A percentile compares a stretch with the other conserved stretches of the same genome.
Evolutionary conservation across 2,888 invertebrate genomes (phyloP).

Genomic region (Dioctria rufipes): DNA sequence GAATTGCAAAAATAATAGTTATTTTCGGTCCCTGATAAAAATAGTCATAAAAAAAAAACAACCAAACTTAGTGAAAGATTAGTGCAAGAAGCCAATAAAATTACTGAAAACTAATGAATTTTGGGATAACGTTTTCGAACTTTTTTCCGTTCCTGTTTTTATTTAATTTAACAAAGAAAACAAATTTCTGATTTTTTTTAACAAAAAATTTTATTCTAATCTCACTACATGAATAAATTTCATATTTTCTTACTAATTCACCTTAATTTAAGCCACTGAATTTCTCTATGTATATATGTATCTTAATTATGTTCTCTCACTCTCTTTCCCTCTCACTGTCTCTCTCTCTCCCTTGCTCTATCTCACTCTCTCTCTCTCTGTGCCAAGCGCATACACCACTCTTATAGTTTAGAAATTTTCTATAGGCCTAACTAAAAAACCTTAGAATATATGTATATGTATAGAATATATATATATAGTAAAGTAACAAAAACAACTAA

Average conservation of each 20-base stretch:
- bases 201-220: conserved; percentile 49
- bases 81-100: no score
- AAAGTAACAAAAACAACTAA: conserved; percentile 15
- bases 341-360: no score
- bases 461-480: neutral
- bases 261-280: conserved; percentile 50
- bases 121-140: no score
- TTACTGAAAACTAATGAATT: no score
- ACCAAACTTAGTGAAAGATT: no score
- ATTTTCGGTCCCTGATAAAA: no score
- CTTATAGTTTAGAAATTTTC: conserved; percentile 31
- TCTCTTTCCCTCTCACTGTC: no score
- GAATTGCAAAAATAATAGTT: no score
- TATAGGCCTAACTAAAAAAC: conserved; percentile 36
- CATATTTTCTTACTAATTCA: conserved; percentile 41
- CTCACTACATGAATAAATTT: conserved; percentile 46
- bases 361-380: no score
- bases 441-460: neutral
- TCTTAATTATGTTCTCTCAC: no score
- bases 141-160: no score
- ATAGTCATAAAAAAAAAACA: no score
- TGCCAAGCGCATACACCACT: neutral
- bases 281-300: conserved; percentile 2
- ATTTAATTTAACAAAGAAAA: conserved; percentile 24
- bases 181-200: conserved; percentile 46